Base-by-base conservation (phyloP, 1,140 invertebrate species). In the Drosophila bifasciata region DNA sequence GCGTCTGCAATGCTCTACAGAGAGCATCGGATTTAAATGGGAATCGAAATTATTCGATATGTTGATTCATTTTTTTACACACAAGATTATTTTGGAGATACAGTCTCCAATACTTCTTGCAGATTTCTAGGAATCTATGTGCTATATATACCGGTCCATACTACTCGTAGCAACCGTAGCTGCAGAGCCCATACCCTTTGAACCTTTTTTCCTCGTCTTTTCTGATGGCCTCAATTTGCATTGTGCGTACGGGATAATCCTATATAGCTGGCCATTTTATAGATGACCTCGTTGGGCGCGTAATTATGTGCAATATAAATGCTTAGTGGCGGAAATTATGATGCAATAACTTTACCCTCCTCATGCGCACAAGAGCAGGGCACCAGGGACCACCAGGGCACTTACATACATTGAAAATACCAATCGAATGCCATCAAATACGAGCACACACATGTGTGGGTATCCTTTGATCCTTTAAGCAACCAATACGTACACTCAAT, bases 401-500 rank as follows among this genome's bases (percentile, higher is more conserved):
- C 78, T 81, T 63, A 67, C 60, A 70, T 56, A 70, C 76, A 79
- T 69, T 79, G 70, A 79, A 74, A 69, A 60, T 48, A 60, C 21
- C 71, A 62, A 57, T 52, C 64, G 64, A 44, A 69, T 55, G 64
- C 63, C 45, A 69, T 67, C 52, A 56, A 68, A 32, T 39, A 69
- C 17, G 69, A 40, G 36, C n/a, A 32, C 17, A 46, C 45, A 43
- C 44, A 53, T 43, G 39, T 28, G 45, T 46, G 49, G 23, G 48
- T 25, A 68, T 67, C 67, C 70, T 55, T 63, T 85, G 80, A 85
- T 80, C 80, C 76, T 64, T 76, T 86, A 74, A 86, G 80, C 64
- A 80, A 80, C 66, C 81, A 85, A 64, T 85, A 77, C 81, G 80
- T 80, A 85, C 76, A 80, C 81, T 86, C 76, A 84, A 86, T 86